Base-by-base conservation (phyloP, 2,797 vertebrate genomes). In the Bryconaethiops microstoma region DNA sequence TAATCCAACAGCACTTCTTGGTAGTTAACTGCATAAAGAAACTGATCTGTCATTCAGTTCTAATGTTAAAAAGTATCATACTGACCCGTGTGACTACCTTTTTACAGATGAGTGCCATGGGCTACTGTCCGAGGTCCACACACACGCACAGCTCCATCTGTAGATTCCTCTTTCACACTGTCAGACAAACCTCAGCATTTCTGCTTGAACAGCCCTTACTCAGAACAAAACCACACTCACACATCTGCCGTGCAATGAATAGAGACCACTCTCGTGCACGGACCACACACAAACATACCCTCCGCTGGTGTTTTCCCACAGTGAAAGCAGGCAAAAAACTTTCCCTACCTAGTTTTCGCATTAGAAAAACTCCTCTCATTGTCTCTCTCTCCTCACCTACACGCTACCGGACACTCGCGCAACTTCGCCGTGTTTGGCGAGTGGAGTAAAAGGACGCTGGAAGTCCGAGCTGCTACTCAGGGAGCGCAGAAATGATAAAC, bases 111-210 rank as follows among this genome's bases (percentile, higher is more conserved):
- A 60, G 8, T 25, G 16, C 55, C 59, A 60, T 8, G 7, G 12
- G 4, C 21, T 63, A 63, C 7, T 12, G 2, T 60, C 55, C 7
- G n/a, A 60, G 12, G 9, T 21, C 57, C 57, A 8, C 2, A 60
- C 9, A 23, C 17, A 4, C 16, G 52, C 5, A 6, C 52, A 55
- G 4, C 59, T 92, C 91, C 93, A 93, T 94, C 93, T 94, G 91
- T 92, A 91, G 91, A 94, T 93, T 94, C 91, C 93, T 93, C 59
- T 21, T 59, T 81, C 85, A 89, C 89, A 90, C 91, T 91, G 93
- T 91, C 91, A 92, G 92, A 87, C 90, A 92, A 89, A 91, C 89
- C 16, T 35, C 62, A 63, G 62, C 25, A 29, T 63, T 35, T 63
- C 5, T 14, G 62, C 2, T 23, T 25, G n/a, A 57, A 57, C 23